Percentiles rank a stretch among this genome's conserved stretches.
Conservation (phyloP, 2,888 invertebrate species). For the Enchytraeus crypticus region DNA sequence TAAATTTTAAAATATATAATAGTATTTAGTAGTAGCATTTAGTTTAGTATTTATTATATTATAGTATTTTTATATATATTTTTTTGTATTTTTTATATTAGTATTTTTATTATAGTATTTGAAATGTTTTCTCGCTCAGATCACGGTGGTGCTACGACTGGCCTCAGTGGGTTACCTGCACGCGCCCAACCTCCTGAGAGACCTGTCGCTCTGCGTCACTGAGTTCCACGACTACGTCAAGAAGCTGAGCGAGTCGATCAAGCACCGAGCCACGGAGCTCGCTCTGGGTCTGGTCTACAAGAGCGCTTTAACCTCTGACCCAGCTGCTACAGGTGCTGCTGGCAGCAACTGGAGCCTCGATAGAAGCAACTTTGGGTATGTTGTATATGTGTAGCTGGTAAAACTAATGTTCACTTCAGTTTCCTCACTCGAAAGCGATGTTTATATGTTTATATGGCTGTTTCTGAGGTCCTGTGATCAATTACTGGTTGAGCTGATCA, state of each 20-base stretch:
- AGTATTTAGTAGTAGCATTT: no score
- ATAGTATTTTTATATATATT: no score
- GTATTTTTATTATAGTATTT: no score
- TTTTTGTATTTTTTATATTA: no score
- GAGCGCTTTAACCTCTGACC: background rate
- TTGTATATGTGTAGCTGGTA: no score
- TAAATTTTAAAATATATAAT: no score
- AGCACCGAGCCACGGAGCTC: slow-evolving; percentile 84
- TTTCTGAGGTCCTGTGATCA: no score
- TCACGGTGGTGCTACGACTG: slow-evolving; percentile 58
- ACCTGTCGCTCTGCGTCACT: slow-evolving; percentile 76
- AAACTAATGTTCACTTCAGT: no score
- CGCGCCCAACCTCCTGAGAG: slow-evolving; percentile 73
- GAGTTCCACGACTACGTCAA: slow-evolving; percentile 82
- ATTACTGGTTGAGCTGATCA: no score
- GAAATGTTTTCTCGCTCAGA: slow-evolving; percentile 6
- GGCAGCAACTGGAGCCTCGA: slow-evolving; percentile 7
- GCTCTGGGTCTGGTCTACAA: slow-evolving; percentile 65
- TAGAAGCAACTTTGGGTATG: background rate
- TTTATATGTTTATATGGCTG: no score
- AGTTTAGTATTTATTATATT: no score
- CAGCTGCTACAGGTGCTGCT: background rate
- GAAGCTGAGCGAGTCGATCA: slow-evolving; percentile 73
- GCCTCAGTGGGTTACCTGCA: slow-evolving; percentile 90
- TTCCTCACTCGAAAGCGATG: no score